Base-by-base conservation (phyloP, 2,113 vertebrate genomes). In the Gasterosteus aculeatus region DNA sequence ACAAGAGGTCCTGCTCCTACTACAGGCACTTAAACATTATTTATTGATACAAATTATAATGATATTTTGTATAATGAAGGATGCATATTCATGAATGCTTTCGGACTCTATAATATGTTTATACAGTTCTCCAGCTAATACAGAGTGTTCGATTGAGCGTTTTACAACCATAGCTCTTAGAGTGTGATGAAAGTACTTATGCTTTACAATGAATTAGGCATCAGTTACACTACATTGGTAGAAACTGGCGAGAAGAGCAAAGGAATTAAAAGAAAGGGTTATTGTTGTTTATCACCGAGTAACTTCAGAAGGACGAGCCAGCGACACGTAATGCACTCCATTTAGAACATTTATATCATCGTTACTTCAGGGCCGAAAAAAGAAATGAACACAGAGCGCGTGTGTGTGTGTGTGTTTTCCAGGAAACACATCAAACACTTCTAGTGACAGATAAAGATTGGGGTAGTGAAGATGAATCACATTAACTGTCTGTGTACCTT, bases 401-500 rank as follows among this genome's bases (percentile, higher is more conserved):
- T 8, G 46, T 57, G 22, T 22, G 18, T 5, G 31, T n/a, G 10
- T 2, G 6, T 4, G 26, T 5, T 39, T 5, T 16, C 42, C 60
- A 42, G 18, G 41, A 62, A 54, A 19, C 22, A 31, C 38, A 64
- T 33, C 11, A 6, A 62, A 57, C 22, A 67, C 61, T 8, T 41
- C 0, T 42, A 19, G 3, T 22, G 7, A 12, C 35, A 26, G 22
- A 26, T 26, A 26, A 26, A 26, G 22, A 26, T 16, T 42, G 16
- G 44, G 31, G 9, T 12, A 3, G 9, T 18, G 10, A 31, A 18
- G 44, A 64, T 29, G 22, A 65, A 44, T 53, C 4, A 60, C 29
- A 41, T 35, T 29, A 31, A 65, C 1, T 10, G 16, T 65, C 5
- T 26, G 19, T 5, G 7, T 93, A 99, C 98, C 98, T 92, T 99